Evolutionary conservation across 2,797 vertebrate species (phyloP), one percentile per base, ranked within the genome.

Genomic region (Lutjanus campechanus): DNA sequence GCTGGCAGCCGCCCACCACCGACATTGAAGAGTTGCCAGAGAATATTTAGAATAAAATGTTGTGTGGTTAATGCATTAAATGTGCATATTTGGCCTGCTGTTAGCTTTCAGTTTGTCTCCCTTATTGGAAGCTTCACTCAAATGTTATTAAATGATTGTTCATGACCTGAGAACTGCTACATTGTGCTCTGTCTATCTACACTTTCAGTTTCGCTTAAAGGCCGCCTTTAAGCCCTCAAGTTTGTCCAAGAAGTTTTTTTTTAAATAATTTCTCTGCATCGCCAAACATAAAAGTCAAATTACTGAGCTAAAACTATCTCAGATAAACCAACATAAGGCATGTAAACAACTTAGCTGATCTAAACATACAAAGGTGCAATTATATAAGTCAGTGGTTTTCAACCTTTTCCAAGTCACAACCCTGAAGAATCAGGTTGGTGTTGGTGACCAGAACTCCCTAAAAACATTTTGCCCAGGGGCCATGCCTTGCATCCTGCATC

Each of bases 1-100:
- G 58, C 29, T 82, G 80, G 73, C 76, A 66, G 80, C 76, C 53
- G 8, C 70, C 82, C 83, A 86, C 75, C 25, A 11, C 62, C 64
- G 58, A 69, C 72, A 75, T 6, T 79, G 61, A 86, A 69, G 51
- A 56, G 3, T 43, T 71, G 73, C 82, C 84, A 69, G 70, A 73
- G n/a, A 69, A 75, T 75, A 59, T 76, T 76, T 53, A 72, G 16
- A 72, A 79, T 69, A 47, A 54, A 81, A 81, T 25, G 16, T 69
- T n/a, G 7, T 40, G 40, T 51, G 20, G 7, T 73, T 70, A 55
- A 74, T 46, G 16, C 44, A 43, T 50, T 76, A 54, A 49, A 75
- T 72, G 69, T 46, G 8, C 50, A n/a, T 56, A 20, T 20, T 36
- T 65, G 61, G 29, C 47, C 20, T 20, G 40, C 29, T 67, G 50